These are phyloP conservation scores for Amyelois transitella DNA, from an alignment of 1,140 invertebrate species.

Conservation along the genomic window DNA sequence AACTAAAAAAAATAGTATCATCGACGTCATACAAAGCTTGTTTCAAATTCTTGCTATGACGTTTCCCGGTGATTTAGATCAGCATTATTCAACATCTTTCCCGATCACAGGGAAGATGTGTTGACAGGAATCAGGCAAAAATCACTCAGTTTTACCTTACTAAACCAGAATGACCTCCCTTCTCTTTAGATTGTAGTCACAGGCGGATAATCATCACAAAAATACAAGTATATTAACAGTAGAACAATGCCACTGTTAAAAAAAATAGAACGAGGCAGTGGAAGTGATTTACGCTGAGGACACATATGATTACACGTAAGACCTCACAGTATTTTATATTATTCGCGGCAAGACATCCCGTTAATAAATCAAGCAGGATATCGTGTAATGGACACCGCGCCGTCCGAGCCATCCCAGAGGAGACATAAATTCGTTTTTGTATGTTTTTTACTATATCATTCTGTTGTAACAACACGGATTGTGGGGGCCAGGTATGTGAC, in stretches of 20 bases:
- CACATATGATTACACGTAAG: constrained; percentile 10
- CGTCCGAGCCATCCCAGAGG: constrained; percentile 29
- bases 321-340: constrained; percentile 29
- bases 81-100: too few species aligned
- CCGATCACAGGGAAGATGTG: too few species aligned
- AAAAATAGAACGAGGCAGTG: too few species aligned
- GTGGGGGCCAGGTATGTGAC: constrained; percentile 20
- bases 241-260: too few species aligned
- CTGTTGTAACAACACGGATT: constrained; percentile 22
- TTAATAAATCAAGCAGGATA: constrained; percentile 55
- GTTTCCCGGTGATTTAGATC: too few species aligned
- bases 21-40: too few species aligned
- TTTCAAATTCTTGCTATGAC: too few species aligned
- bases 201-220: neutral
- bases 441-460: constrained; percentile 50
- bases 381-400: constrained; percentile 42
- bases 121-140: too few species aligned
- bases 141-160: too few species aligned
- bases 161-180: neutral
- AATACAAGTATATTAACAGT: too few species aligned
- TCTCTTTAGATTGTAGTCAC: neutral
- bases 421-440: constrained; percentile 52
- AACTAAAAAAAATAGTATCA: too few species aligned
- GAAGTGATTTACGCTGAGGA: too few species aligned
- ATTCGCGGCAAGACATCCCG: constrained; percentile 33